Conservation (phyloP, 2,888 invertebrate species). For the Deilephila porcellus region DNA sequence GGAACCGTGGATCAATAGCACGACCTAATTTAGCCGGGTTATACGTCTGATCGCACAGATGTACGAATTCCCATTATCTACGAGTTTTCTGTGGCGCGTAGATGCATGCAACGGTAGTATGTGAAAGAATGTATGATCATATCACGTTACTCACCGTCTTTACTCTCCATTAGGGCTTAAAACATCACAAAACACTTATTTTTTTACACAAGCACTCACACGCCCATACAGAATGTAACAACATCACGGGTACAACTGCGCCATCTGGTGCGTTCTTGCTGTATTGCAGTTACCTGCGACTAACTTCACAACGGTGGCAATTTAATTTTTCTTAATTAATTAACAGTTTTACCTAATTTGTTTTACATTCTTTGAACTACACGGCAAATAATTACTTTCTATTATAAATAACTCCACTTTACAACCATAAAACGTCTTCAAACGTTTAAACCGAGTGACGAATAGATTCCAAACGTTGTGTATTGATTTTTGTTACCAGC, state of each 20-base stretch:
- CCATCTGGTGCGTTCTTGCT: slow-evolving; percentile 71
- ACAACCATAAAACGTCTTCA: slow-evolving; percentile 18
- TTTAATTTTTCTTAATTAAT: slow-evolving; percentile 49
- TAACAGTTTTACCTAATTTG: neutral
- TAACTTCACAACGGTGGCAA: slow-evolving; percentile 60
- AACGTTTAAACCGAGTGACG: slow-evolving; percentile 14
- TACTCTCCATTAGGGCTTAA: slow-evolving; percentile 69
- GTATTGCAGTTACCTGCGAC: slow-evolving; percentile 62
- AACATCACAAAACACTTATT: slow-evolving; percentile 81
- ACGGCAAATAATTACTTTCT: neutral
- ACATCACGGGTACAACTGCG: slow-evolving; percentile 82
- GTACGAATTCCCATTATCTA: slow-evolving; percentile 75
- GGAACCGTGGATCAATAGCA: slow-evolving; percentile 58
- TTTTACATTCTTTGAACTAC: neutral
- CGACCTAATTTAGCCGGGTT: slow-evolving; percentile 74
- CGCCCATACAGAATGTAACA: slow-evolving; percentile 82
- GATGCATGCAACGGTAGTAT: slow-evolving; percentile 41
- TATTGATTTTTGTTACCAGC: slow-evolving; percentile 80
- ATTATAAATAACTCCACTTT: slow-evolving; percentile 12
- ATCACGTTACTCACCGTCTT: slow-evolving; percentile 73
- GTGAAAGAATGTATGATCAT: slow-evolving; percentile 48
- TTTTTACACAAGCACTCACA: slow-evolving; percentile 83
- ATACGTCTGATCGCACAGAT: slow-evolving; percentile 79
- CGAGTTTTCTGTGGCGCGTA: slow-evolving; percentile 62
- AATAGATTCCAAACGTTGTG: slow-evolving; percentile 22